Evolutionary conservation across 2,888 invertebrate species (phyloP).

Genomic region (Xanthia icteritia): DNA sequence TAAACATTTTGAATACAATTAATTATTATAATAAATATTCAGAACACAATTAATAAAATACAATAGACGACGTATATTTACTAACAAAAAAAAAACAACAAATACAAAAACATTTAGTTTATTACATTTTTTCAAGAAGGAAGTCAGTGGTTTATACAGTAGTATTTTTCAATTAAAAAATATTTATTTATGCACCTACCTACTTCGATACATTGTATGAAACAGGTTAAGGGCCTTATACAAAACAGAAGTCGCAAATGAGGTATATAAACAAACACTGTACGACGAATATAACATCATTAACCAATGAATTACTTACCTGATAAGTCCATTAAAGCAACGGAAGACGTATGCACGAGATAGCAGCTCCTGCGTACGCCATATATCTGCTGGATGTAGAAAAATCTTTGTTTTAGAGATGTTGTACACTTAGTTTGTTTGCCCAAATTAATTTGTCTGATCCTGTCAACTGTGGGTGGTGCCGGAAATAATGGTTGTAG

Average conservation of each 20-base stretch:
- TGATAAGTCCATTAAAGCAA: slow-evolving; percentile 75
- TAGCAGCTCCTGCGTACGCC: slow-evolving; percentile 63
- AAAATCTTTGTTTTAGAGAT: slow-evolving; percentile 63
- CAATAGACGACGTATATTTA: no score
- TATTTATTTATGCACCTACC: background rate
- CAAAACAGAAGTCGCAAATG: slow-evolving; percentile 67
- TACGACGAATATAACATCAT: slow-evolving; percentile 64
- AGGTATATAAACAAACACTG: slow-evolving; percentile 53
- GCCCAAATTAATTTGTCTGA: background rate
- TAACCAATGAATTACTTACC: slow-evolving; percentile 67
- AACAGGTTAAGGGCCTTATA: slow-evolving; percentile 23
- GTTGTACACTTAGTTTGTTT: slow-evolving; percentile 59
- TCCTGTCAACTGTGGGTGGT: background rate
- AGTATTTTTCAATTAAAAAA: no score
- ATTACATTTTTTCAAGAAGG: no score
- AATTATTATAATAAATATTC: no score
- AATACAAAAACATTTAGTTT: no score
- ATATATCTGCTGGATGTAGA: slow-evolving; percentile 65
- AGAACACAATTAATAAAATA: no score
- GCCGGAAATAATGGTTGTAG: background rate
- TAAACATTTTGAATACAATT: no score
- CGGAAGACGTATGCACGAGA: slow-evolving; percentile 68
- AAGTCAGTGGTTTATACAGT: no score
- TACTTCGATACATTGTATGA: background rate
- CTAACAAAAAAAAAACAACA: no score